phyloP scores from a whole-genome alignment of 2,113 vertebrate genomes.

The Cyrtonyx montezumae region DNA sequence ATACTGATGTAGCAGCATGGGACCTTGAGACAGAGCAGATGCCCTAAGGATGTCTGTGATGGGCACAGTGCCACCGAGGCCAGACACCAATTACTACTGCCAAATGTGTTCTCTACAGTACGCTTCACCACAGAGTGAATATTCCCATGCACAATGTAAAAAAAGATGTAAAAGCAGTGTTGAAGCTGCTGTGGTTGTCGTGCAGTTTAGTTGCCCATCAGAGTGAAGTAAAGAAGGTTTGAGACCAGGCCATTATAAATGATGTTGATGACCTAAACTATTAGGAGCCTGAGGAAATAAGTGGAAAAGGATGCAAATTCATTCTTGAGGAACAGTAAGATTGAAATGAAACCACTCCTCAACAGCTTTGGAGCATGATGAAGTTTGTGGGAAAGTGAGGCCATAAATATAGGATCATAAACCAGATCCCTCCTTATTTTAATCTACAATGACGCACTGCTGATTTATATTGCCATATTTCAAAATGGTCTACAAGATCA shows the following conservation, averaged over 20 bases:
- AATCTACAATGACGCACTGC: background rate
- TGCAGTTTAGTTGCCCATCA: background rate
- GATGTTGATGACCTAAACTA: background rate
- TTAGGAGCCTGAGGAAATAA: background rate
- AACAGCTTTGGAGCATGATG: background rate
- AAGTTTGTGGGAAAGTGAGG: background rate
- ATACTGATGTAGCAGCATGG: background rate
- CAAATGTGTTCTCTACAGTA: background rate
- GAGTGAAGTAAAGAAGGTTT: background rate
- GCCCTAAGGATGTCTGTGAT: background rate
- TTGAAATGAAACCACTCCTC: background rate
- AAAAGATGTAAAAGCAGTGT: background rate
- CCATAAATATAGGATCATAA: background rate
- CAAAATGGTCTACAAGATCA: background rate
- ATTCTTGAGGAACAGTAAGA: background rate
- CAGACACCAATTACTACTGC: background rate
- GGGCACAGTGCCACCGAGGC: background rate
- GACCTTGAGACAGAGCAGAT: background rate
- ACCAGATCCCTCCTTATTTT: background rate
- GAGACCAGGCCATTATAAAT: background rate
- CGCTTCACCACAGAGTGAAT: background rate
- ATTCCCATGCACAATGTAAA: fast-evolving
- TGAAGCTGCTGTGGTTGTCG: background rate
- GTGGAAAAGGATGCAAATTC: background rate
- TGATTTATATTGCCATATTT: background rate